These are phyloP conservation scores for Marmota monax DNA, from an alignment of 2,113 vertebrate species.

Conservation along the genomic window DNA sequence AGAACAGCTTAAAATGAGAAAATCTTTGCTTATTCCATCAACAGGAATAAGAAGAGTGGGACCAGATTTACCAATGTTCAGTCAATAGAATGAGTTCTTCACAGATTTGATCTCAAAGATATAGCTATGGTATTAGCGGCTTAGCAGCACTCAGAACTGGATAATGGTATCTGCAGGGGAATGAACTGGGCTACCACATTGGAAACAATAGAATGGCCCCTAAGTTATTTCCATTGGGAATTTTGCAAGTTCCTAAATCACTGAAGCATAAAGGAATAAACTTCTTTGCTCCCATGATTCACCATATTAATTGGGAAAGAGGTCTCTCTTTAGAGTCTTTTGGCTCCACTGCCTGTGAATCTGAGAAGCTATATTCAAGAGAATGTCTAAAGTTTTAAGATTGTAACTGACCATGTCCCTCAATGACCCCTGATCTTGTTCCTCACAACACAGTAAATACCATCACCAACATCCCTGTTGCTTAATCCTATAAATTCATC, in stretches of 20 bases:
- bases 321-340: background rate
- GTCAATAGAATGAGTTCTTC: background rate
- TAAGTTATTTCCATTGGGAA: background rate
- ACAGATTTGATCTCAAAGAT: background rate
- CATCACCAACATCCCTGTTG: background rate
- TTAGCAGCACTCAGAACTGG: background rate
- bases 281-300: background rate
- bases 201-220: background rate
- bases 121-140: fast-evolving
- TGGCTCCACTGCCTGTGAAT: background rate
- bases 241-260: background rate
- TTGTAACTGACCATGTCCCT: background rate
- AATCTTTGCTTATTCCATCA: background rate
- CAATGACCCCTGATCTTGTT: background rate
- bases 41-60: background rate
- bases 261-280: background rate
- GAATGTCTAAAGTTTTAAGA: background rate
- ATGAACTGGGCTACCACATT: background rate
- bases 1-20: constrained; percentile 9
- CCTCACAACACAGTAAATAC: background rate
- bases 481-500: background rate
- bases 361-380: background rate
- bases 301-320: background rate
- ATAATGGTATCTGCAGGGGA: background rate
- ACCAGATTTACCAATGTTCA: background rate